Conservation (phyloP, 1,140 invertebrate genomes). For the Aphidius gifuensis region DNA sequence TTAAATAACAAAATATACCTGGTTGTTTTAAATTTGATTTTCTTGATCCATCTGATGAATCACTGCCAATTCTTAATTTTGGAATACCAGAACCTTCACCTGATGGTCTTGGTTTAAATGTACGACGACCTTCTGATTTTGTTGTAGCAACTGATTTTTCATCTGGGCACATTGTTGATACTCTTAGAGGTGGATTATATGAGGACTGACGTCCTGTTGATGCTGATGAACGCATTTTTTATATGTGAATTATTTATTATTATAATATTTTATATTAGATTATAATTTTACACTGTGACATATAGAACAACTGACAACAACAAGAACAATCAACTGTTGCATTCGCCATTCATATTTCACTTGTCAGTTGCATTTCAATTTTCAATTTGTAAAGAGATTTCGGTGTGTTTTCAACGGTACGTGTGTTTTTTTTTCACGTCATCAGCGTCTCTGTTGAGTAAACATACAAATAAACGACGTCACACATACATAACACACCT, state of each 20-base stretch:
- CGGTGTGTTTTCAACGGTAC: too few relatives aligned
- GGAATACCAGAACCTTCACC: constrained; percentile 38
- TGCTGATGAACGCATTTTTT: constrained; percentile 1
- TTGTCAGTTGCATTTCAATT: too few relatives aligned
- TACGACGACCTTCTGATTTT: constrained; percentile 27
- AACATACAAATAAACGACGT: too few relatives aligned
- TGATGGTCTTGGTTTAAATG: constrained; percentile 26
- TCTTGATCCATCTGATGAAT: constrained; percentile 34
- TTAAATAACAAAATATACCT: constrained; percentile 23
- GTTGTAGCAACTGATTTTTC: constrained; percentile 28
- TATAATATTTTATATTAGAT: background rate
- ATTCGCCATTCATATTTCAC: too few relatives aligned
- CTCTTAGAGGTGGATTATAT: constrained; percentile 31
- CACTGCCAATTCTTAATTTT: constrained; percentile 34
- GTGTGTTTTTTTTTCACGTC: too few relatives aligned
- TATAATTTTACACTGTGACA: background rate
- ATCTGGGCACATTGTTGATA: constrained; percentile 32
- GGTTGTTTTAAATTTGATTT: constrained; percentile 31
- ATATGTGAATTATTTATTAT: background rate
- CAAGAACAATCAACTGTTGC: too few relatives aligned
- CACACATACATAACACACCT: constrained; percentile 7
- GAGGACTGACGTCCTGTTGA: constrained; percentile 35
- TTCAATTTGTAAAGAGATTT: too few relatives aligned
- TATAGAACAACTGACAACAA: too few relatives aligned
- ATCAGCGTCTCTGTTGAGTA: too few relatives aligned